Percentiles rank a stretch among this genome's conserved stretches.
phyloP scores from a whole-genome alignment of 64 coral and sea anemone species.

The Porites lutea region DNA sequence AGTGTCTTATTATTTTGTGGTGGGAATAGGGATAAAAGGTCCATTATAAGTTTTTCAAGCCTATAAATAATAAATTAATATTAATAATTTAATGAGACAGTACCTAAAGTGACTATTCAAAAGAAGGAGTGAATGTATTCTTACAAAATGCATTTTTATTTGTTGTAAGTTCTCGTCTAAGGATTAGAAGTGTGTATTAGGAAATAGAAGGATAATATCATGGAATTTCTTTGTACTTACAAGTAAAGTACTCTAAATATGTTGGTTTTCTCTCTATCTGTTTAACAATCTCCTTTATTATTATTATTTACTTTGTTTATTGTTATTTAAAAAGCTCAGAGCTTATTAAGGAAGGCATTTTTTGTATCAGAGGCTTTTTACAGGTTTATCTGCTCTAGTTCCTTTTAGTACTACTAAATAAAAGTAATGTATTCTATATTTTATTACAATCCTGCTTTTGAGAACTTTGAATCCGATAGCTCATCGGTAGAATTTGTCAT shows the following conservation, averaged over 20 bases:
- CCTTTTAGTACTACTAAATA: background rate
- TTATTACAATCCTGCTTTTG: too few relatives aligned
- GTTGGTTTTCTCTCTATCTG: background rate
- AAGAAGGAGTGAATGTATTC: background rate
- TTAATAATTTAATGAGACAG: slow-evolving; percentile 32
- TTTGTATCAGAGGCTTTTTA: background rate
- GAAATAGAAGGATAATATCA: background rate
- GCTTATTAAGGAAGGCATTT: background rate
- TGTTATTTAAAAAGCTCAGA: background rate
- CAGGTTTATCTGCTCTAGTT: background rate
- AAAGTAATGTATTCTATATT: too few relatives aligned
- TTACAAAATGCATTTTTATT: slow-evolving; percentile 20
- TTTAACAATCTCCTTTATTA: background rate
- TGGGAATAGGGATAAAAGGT: background rate
- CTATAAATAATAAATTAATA: slow-evolving; percentile 21
- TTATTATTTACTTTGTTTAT: background rate
- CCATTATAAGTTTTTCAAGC: background rate
- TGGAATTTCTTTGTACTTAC: background rate
- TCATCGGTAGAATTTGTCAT: too few relatives aligned
- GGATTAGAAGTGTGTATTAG: background rate
- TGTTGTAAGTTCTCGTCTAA: background rate
- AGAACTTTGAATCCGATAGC: too few relatives aligned
- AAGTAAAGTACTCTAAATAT: background rate
- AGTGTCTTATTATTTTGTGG: background rate
- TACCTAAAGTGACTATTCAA: background rate